Evolutionary conservation across 2,113 vertebrate species (phyloP).

Genomic region (Mola mola): DNA sequence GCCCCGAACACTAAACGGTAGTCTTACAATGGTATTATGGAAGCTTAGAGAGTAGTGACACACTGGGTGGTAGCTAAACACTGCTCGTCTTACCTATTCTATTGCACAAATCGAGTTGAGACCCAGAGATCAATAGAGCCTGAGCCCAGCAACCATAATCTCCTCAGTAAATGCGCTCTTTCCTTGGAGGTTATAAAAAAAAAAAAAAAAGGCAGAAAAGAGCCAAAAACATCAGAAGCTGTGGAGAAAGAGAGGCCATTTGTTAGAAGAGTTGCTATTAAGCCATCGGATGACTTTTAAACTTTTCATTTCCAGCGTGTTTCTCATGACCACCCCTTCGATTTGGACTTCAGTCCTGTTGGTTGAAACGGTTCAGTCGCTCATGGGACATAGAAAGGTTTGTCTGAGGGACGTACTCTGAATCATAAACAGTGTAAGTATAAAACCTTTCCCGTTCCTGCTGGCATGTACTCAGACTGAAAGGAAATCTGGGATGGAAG

Average conservation of each 20-base stretch:
- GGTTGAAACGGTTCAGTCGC: conserved; percentile 16
- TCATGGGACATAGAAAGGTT: conserved; percentile 25
- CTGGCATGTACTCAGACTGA: conserved; percentile 19
- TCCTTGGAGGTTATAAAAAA: conserved; percentile 55
- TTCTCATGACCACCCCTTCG: conserved; percentile 15
- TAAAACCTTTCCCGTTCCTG: conserved; percentile 28
- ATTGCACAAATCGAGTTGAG: conserved; percentile 58
- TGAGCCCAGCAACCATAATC: conserved; percentile 67
- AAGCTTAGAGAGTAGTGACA: conserved; percentile 28
- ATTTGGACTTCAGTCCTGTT: not conserved
- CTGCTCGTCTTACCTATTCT: conserved; percentile 21
- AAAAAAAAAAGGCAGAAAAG: conserved; percentile 34
- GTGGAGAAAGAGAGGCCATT: conserved; percentile 3
- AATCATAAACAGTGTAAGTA: conserved; percentile 23
- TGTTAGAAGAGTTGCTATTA: conserved; percentile 10
- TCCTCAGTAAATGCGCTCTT: conserved; percentile 55
- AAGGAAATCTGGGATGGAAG: conserved; percentile 35
- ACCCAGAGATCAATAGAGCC: conserved; percentile 51
- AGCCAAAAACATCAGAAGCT: conserved; percentile 30
- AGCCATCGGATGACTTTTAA: conserved; percentile 24
- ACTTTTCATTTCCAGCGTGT: conserved; percentile 14
- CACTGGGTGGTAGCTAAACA: conserved; percentile 42
- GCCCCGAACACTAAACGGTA: conserved; percentile 8
- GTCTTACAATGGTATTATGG: conserved; percentile 12
- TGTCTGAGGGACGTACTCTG: conserved; percentile 16